Evolutionary conservation across 1,140 invertebrate genomes (phyloP).

Genomic region (Drosophila repletoides): DNA sequence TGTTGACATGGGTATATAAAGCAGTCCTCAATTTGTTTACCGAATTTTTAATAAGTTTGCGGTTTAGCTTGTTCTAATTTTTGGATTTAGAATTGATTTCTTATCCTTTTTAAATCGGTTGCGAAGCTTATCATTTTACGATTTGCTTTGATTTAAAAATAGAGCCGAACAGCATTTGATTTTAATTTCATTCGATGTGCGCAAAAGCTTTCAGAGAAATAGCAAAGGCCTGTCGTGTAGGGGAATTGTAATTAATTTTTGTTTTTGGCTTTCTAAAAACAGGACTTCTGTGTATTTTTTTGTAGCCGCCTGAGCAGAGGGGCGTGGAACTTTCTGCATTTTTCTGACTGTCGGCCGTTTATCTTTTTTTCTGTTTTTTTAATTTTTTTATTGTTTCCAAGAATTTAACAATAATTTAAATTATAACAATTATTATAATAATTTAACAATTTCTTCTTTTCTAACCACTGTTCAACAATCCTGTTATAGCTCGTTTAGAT

Average conservation of each 20-base stretch:
- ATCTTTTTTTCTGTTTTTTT: too few relatives aligned
- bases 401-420: too few relatives aligned
- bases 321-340: conserved; percentile 1
- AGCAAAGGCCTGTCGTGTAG: conserved; percentile 30
- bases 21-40: too few relatives aligned
- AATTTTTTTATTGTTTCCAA: too few relatives aligned
- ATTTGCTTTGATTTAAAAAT: conserved; percentile 74
- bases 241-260: conserved; percentile 25
- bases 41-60: conserved; percentile 16
- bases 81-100: too few relatives aligned
- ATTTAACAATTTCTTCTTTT: too few relatives aligned
- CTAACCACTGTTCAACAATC: too few relatives aligned
- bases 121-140: conserved; percentile 66
- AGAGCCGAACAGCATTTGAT: conserved; percentile 62
- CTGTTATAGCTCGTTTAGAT: too few relatives aligned
- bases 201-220: conserved; percentile 46
- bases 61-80: conserved; percentile 22
- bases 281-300: conserved; percentile 27
- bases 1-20: too few relatives aligned
- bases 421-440: too few relatives aligned
- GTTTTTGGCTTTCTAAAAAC: conserved; percentile 21
- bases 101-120: too few relatives aligned
- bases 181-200: conserved; percentile 77
- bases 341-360: conserved; percentile 6
- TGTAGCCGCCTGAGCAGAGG: not conserved